phyloP scores from a whole-genome alignment of 2,113 vertebrate species.

The Melanerpes aurifrons region DNA sequence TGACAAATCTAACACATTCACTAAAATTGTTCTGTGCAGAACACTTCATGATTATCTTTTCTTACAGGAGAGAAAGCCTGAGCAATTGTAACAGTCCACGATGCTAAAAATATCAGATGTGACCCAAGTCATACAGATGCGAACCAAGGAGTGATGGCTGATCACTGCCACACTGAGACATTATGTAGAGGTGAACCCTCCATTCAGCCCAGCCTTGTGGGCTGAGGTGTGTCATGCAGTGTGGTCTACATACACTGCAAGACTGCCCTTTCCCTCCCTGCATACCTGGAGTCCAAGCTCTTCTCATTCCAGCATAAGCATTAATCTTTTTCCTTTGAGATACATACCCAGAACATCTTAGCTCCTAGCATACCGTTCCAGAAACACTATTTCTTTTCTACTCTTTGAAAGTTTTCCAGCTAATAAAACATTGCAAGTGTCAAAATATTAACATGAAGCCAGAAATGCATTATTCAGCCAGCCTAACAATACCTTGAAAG shows the following conservation, averaged over 20 bases:
- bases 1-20: background rate
- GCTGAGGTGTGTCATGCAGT: background rate
- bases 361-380: background rate
- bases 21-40: background rate
- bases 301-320: background rate
- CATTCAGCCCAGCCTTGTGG: background rate
- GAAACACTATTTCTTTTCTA: background rate
- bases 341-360: background rate
- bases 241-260: background rate
- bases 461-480: background rate
- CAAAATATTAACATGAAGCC: background rate
- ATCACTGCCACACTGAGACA: background rate
- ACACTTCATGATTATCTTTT: background rate
- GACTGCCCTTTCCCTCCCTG: background rate
- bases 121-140: background rate
- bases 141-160: background rate
- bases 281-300: background rate
- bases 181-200: background rate
- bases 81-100: background rate
- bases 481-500: background rate
- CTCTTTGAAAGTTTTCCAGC: background rate
- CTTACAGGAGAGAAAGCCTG: background rate
- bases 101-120: background rate
- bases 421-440: background rate
- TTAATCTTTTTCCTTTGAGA: background rate